phyloP scores from a whole-genome alignment of 2,888 invertebrate species.

The Myopa testacea region DNA sequence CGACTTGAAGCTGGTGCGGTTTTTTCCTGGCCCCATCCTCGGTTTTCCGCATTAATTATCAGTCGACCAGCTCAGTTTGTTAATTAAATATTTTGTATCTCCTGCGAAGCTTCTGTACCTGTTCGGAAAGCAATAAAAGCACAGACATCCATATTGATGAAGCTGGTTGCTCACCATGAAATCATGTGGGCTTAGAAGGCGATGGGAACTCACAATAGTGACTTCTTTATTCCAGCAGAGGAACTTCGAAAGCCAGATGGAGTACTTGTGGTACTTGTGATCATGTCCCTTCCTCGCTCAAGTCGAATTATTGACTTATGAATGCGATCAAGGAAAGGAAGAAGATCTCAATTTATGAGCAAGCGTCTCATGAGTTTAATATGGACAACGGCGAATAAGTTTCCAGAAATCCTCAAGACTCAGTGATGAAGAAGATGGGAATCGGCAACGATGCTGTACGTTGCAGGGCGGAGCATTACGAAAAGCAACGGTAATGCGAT shows the following conservation, averaged over 20 bases:
- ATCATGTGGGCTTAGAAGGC: not conserved
- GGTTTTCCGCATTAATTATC: slow-evolving; percentile 39
- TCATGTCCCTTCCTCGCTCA: too few relatives aligned
- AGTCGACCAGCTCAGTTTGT: slow-evolving; percentile 37
- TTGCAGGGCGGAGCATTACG: too few relatives aligned
- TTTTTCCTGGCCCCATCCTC: slow-evolving; percentile 4
- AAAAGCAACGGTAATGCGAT: not conserved
- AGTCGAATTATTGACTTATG: too few relatives aligned
- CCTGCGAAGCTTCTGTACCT: slow-evolving; percentile 22
- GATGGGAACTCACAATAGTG: slow-evolving; percentile 1
- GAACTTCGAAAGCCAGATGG: too few relatives aligned
- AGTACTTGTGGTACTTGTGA: too few relatives aligned
- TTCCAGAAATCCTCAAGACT: not conserved
- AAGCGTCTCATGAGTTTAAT: too few relatives aligned
- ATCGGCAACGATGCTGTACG: too few relatives aligned
- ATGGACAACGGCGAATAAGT: not conserved
- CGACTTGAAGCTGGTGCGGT: not conserved
- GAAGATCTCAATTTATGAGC: too few relatives aligned
- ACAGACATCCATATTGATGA: slow-evolving; percentile 33
- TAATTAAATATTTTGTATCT: slow-evolving; percentile 43
- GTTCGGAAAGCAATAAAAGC: not conserved
- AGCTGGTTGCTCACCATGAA: slow-evolving; percentile 3
- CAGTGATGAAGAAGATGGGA: too few relatives aligned
- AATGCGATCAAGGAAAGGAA: too few relatives aligned
- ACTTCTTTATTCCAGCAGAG: not conserved